Percentiles rank a stretch among this genome's conserved stretches.
Evolutionary conservation across 2,113 vertebrate species (phyloP).

Genomic region (Mesoclemmys tuberculata): DNA sequence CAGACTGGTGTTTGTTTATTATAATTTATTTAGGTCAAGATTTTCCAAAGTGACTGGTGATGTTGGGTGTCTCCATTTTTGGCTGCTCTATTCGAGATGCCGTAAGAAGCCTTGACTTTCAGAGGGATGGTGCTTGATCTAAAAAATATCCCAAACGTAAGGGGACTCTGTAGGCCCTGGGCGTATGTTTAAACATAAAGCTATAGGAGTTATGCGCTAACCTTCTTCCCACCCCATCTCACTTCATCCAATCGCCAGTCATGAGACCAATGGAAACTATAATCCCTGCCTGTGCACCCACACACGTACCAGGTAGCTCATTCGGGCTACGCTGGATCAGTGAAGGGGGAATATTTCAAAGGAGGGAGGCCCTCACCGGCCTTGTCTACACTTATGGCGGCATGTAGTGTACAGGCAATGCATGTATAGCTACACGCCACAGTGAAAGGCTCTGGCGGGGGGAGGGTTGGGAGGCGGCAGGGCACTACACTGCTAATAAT

Average conservation of each 20-base stretch:
- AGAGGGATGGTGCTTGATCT: not conserved
- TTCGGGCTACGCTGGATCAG: not conserved
- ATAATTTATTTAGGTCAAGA: not conserved
- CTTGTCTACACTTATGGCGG: not conserved
- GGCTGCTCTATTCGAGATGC: not conserved
- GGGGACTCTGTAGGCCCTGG: not conserved
- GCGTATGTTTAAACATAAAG: not conserved
- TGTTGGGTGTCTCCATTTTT: not conserved
- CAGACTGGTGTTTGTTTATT: not conserved
- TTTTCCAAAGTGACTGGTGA: not conserved
- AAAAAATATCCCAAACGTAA: not conserved
- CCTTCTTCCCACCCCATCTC: rapidly evolving
- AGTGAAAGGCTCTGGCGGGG: not conserved
- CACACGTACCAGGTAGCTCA: not conserved
- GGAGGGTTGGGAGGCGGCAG: too few species aligned
- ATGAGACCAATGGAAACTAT: not conserved
- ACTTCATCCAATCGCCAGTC: not conserved
- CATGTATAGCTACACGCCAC: rapidly evolving
- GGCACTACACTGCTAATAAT: too few species aligned
- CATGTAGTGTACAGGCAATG: not conserved
- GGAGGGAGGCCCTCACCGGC: too few species aligned
- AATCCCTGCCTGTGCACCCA: not conserved
- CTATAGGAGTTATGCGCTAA: not conserved
- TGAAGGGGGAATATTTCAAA: rapidly evolving
- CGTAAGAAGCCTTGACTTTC: not conserved